Base-by-base conservation (phyloP, 2,113 vertebrate genomes). In the Ginglymostoma cirratum region DNA sequence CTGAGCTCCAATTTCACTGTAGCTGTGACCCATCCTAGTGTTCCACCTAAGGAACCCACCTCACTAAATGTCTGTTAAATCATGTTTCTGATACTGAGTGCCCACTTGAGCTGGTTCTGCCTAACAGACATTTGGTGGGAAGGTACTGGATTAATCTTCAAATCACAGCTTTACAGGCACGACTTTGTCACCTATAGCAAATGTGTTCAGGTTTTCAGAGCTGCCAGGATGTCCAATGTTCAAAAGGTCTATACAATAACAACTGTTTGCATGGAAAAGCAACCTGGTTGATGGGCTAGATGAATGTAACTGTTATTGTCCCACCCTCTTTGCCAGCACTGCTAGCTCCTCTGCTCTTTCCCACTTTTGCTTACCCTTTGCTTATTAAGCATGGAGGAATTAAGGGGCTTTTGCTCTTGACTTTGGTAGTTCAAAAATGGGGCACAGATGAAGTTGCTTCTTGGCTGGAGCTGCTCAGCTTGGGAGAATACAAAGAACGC, bases 401-500 rank as follows among this genome's bases (percentile, higher is more conserved):
- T 98, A 99, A 98, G 98, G 98, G 98, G 98, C 98, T 98, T 99
- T 98, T 98, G 98, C 98, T 99, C 98, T 99, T 98, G 98, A 98
- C 98, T 98, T 98, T 98, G 98, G 98, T 98, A 99, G 99, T 99
- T 98, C 99, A 99, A 98, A 98, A 99, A 97, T 99, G 99, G 99
- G 99, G 99, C 98, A 99, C 99, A 98, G 99, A 99, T 98, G 99
- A 99, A 98, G 99, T 99, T 98, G 99, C 98, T 97, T 97, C 98
- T 98, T 99, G 99, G 99, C 98, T 99, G 98, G 99, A 99, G 98
- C 99, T 99, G 98, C 98, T 99, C 98, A 99, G 98, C 98, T 98
- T 99, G 98, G 99, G 99, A 97, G 99, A 99, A 98, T 99, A 99
- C 99, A 99, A 98, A 98, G 99, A 99, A 97, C 98, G 98, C 98